Evolutionary conservation across 2,888 invertebrate species (phyloP).

Genomic region (Oligia strigilis): DNA sequence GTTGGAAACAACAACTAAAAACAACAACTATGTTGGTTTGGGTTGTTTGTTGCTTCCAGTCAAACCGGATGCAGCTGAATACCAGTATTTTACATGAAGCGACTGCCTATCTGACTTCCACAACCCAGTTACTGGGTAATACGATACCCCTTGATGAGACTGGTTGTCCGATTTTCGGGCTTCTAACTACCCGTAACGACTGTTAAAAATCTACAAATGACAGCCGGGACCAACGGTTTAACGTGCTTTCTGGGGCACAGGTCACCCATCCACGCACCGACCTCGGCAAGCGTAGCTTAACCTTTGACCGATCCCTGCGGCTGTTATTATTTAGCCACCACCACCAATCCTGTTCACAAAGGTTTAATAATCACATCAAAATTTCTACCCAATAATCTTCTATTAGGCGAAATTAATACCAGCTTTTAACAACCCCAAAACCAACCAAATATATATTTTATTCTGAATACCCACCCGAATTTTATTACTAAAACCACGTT

Average conservation of each 20-base stretch:
- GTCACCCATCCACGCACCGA: neutral
- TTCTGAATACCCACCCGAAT: neutral
- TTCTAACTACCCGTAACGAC: neutral
- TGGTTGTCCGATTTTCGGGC: neutral
- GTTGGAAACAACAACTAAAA: no score
- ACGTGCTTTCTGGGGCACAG: neutral
- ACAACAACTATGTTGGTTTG: no score
- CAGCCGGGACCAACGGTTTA: neutral
- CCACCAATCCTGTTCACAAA: neutral
- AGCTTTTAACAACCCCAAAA: neutral
- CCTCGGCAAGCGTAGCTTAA: neutral
- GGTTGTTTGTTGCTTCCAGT: no score
- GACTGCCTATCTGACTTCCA: no score
- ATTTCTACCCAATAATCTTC: neutral
- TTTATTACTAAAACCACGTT: conserved; percentile 3
- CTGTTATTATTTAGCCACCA: neutral
- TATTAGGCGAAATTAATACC: neutral
- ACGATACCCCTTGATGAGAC: neutral
- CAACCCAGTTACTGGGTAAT: no score
- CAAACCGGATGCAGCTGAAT: no score
- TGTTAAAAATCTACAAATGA: neutral
- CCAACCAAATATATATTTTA: neutral
- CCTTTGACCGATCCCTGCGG: neutral
- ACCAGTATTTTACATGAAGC: no score
- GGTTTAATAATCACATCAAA: neutral